Conservation (phyloP, 2,888 invertebrate species). For the Drosophila monieri region DNA sequence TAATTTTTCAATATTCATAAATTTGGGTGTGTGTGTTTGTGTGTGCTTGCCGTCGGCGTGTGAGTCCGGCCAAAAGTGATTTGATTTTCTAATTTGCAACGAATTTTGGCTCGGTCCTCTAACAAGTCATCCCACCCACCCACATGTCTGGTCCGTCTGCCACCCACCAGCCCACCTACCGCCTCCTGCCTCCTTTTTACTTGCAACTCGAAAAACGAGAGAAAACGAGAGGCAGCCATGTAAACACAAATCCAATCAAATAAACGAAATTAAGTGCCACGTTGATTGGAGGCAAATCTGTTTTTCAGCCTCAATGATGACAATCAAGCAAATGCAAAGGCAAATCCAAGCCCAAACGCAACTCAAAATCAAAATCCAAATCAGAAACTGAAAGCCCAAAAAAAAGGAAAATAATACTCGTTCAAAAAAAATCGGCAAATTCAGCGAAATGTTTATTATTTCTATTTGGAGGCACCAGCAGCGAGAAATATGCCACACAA, state of each 20-base stretch:
- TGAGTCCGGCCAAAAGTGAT: slow-evolving; percentile 55
- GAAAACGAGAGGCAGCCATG: slow-evolving; percentile 59
- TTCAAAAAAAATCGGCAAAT: slow-evolving; percentile 56
- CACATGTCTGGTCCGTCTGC: slow-evolving; percentile 37
- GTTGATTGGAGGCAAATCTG: slow-evolving; percentile 80
- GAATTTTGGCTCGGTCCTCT: slow-evolving; percentile 38
- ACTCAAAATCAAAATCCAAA: slow-evolving; percentile 33
- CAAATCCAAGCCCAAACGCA: slow-evolving; percentile 20
- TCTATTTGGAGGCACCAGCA: slow-evolving; percentile 22
- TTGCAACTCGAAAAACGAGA: slow-evolving; percentile 1
- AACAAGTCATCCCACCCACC: slow-evolving; percentile 10
- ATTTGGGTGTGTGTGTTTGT: slow-evolving; percentile 45
- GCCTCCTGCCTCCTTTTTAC: slow-evolving; percentile 1
- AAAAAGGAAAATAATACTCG: slow-evolving; percentile 2
- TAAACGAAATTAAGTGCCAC: slow-evolving; percentile 79
- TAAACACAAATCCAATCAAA: slow-evolving; percentile 80
- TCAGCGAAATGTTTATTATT: slow-evolving; percentile 53
- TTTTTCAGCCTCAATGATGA: slow-evolving; percentile 79
- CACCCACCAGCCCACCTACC: not conserved
- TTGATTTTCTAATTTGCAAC: slow-evolving; percentile 76
- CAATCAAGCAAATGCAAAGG: slow-evolving; percentile 61
- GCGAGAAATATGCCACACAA: slow-evolving; percentile 72
- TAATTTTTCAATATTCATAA: slow-evolving; percentile 77
- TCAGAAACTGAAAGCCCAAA: slow-evolving; percentile 20
- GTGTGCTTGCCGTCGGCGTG: slow-evolving; percentile 22